Conservation (phyloP, 2,797 vertebrate genomes). For the Simalia tracyae region DNA sequence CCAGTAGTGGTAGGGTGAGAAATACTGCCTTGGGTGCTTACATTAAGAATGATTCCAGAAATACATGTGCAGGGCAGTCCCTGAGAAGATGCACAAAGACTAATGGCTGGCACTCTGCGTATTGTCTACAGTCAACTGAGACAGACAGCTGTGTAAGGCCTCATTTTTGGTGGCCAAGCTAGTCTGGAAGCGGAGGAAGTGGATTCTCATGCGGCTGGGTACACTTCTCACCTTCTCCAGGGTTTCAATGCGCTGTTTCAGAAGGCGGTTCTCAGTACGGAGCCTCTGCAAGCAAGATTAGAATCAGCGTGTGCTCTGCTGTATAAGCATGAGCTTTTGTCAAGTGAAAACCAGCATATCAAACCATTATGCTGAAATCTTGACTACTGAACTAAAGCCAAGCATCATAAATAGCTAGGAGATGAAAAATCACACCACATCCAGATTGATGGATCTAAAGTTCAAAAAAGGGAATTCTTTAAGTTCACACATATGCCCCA, state of each 20-base stretch:
- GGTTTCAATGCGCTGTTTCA: slow-evolving; percentile 94
- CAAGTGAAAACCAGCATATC: background rate
- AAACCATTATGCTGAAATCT: slow-evolving; percentile 3
- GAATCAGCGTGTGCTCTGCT: slow-evolving; percentile 4
- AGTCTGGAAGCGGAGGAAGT: slow-evolving; percentile 40
- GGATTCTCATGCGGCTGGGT: slow-evolving; percentile 63
- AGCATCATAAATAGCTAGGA: background rate
- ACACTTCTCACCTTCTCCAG: slow-evolving; percentile 79
- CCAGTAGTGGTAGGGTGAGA: background rate
- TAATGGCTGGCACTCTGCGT: background rate
- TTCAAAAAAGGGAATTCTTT: background rate
- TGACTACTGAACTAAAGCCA: background rate
- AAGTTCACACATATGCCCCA: background rate
- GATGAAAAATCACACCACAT: background rate
- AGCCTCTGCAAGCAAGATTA: slow-evolving; percentile 65
- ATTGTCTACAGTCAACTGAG: slow-evolving; percentile 10
- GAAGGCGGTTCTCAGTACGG: slow-evolving; percentile 79
- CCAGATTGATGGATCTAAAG: background rate
- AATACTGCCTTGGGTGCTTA: background rate
- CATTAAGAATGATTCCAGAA: background rate
- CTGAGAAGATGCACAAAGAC: background rate
- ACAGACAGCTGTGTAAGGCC: background rate
- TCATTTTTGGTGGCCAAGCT: slow-evolving; percentile 36
- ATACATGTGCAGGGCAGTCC: background rate
- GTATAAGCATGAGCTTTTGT: background rate